Percentiles rank a stretch among this genome's conserved stretches.
Evolutionary conservation across 2,888 invertebrate species (phyloP).

Genomic region (Pristionchus arcanus): DNA sequence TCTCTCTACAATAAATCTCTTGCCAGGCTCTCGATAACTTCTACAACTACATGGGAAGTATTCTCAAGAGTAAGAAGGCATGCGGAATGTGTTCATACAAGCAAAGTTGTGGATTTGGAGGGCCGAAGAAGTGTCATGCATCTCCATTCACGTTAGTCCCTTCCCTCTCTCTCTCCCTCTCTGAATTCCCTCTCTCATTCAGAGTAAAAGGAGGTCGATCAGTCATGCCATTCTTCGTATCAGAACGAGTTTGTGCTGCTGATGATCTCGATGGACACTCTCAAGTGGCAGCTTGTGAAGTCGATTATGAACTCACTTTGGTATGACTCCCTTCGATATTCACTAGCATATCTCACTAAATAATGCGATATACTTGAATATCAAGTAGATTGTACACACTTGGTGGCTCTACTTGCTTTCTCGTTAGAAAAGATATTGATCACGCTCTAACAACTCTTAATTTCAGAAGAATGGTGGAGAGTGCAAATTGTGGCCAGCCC

Average conservation of each 20-base stretch:
- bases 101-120: conserved; percentile 77
- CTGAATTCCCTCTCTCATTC: not conserved
- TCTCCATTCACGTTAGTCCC: conserved; percentile 74
- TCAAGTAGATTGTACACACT: too few relatives aligned
- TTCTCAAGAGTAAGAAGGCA: conserved; percentile 70
- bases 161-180: not conserved
- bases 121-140: conserved; percentile 74
- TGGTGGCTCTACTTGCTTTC: too few relatives aligned
- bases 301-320: conserved; percentile 73
- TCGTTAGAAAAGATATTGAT: too few relatives aligned
- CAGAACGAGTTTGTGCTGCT: conserved; percentile 75
- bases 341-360: too few relatives aligned
- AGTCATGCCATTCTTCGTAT: conserved; percentile 76
- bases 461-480: conserved; percentile 74
- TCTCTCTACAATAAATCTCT: not conserved
- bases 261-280: conserved; percentile 72
- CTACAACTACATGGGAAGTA: conserved; percentile 73
- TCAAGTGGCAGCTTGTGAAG: conserved; percentile 74
- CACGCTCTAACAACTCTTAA: too few relatives aligned
- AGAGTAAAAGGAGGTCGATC: conserved; percentile 76
- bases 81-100: conserved; percentile 78
- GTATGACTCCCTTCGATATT: conserved; percentile 54
- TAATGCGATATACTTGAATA: too few relatives aligned
- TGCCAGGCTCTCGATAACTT: conserved; percentile 73
- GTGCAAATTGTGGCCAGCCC: conserved; percentile 76